Conservation (phyloP, 1,140 invertebrate genomes). For the Scaptomyza graminum region DNA sequence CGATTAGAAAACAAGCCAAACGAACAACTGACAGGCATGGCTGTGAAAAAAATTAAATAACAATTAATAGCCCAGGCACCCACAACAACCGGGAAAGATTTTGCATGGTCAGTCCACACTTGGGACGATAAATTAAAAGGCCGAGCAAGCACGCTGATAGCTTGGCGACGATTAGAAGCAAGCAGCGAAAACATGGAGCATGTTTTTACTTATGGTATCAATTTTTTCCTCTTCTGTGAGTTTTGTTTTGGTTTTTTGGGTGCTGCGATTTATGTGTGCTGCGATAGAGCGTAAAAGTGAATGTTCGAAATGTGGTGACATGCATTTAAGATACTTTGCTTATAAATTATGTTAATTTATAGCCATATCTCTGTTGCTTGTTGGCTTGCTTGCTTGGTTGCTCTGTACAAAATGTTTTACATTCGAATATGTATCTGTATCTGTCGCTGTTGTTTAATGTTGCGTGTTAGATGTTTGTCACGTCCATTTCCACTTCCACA, state of each 20-base stretch:
- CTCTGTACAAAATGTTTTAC: constrained; percentile 14
- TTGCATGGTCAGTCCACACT: constrained; percentile 36
- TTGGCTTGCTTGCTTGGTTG: background rate
- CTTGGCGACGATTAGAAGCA: constrained; percentile 58
- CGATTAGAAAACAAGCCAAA: constrained; percentile 47
- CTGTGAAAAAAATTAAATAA: constrained; percentile 51
- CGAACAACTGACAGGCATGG: constrained; percentile 25
- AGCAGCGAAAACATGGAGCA: constrained; percentile 31
- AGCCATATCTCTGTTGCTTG: constrained; percentile 44
- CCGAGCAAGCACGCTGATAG: constrained; percentile 46
- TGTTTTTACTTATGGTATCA: constrained; percentile 41
- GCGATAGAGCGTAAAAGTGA: constrained; percentile 75
- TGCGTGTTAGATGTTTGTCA: constrained; percentile 60
- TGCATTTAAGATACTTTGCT: constrained; percentile 76
- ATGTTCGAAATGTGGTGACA: constrained; percentile 75
- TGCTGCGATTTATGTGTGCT: constrained; percentile 52
- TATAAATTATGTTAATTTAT: constrained; percentile 78
- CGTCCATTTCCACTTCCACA: constrained; percentile 47
- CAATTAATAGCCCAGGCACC: constrained; percentile 57
- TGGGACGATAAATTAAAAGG: constrained; percentile 57
- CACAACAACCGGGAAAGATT: constrained; percentile 26
- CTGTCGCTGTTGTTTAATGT: constrained; percentile 58
- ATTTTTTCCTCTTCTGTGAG: constrained; percentile 15
- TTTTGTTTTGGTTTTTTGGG: constrained; percentile 10
- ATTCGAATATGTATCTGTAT: constrained; percentile 22